Conservation (phyloP, 2,797 vertebrate genomes). For the Myotis planiceps region DNA sequence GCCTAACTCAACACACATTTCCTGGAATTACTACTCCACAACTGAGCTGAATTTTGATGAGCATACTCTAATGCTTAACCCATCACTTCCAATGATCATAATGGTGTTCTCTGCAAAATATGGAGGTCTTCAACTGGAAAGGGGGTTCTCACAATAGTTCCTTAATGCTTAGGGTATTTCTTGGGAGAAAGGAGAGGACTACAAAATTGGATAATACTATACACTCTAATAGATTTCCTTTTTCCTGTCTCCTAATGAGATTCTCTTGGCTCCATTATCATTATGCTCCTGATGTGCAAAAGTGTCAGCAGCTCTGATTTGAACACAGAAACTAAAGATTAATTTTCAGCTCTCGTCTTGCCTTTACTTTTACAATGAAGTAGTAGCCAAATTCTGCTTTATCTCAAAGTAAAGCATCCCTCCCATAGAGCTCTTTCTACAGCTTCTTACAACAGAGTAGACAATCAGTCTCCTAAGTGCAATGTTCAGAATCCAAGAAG, state of each 20-base stretch:
- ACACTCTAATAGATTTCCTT: background rate
- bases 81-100: background rate
- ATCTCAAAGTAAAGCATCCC: background rate
- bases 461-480: background rate
- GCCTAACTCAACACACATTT: background rate
- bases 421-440: background rate
- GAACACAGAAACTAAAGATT: slow-evolving; percentile 41
- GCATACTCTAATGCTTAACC: background rate
- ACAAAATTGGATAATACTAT: background rate
- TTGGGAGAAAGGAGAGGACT: background rate
- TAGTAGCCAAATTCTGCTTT: background rate
- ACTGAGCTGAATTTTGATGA: slow-evolving; percentile 20
- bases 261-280: background rate
- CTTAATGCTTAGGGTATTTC: background rate
- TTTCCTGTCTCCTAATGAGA: slow-evolving; percentile 2
- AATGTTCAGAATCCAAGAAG: background rate
- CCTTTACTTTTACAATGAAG: background rate
- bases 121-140: background rate
- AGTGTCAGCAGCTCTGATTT: background rate
- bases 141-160: background rate
- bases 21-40: background rate
- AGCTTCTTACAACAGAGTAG: background rate
- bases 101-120: background rate
- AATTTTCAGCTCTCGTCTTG: background rate
- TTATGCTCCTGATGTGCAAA: background rate